Percentiles rank a stretch among this genome's conserved stretches.
phyloP scores from a whole-genome alignment of 2,113 vertebrate species.

The Pachypanchax playfairii region DNA sequence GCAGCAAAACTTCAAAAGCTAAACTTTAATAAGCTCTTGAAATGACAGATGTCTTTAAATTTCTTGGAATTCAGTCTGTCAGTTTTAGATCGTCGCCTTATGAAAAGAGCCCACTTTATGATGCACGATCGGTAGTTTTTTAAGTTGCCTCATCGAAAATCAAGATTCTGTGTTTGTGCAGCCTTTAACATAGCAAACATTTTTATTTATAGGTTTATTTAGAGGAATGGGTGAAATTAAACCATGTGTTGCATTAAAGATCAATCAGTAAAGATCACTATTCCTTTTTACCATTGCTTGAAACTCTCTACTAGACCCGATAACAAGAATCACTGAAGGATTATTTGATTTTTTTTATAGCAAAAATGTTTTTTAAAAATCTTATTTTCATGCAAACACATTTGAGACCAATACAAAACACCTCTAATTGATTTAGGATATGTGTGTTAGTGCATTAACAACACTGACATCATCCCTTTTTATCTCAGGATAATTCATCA shows the following conservation, averaged over 20 bases:
- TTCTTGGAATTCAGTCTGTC: slow-evolving; percentile 11
- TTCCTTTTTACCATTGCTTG: too few species aligned
- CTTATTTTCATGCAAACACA: not conserved
- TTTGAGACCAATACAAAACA: slow-evolving; percentile 3
- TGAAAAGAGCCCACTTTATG: slow-evolving; percentile 2
- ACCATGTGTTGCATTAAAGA: not conserved
- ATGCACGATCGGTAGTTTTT: not conserved
- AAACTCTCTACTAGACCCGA: too few species aligned
- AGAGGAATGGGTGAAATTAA: too few species aligned
- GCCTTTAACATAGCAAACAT: not conserved
- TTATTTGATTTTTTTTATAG: not conserved
- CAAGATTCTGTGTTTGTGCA: not conserved
- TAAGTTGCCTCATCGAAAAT: not conserved
- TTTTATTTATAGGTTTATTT: not conserved
- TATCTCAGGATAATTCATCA: slow-evolving; percentile 54
- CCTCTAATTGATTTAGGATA: slow-evolving; percentile 27
- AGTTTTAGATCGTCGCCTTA: slow-evolving; percentile 9
- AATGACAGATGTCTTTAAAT: slow-evolving; percentile 21
- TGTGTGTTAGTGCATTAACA: slow-evolving; percentile 14
- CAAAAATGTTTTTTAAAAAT: not conserved
- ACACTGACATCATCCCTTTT: slow-evolving; percentile 21
- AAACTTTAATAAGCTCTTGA: slow-evolving; percentile 19
- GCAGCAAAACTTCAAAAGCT: slow-evolving; percentile 28
- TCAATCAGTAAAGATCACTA: not conserved
- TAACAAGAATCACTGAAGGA: not conserved